These are phyloP conservation scores for Trachythela sp. DNA, from an alignment of 64 coral and sea anemone genomes.

Conservation along the genomic window DNA sequence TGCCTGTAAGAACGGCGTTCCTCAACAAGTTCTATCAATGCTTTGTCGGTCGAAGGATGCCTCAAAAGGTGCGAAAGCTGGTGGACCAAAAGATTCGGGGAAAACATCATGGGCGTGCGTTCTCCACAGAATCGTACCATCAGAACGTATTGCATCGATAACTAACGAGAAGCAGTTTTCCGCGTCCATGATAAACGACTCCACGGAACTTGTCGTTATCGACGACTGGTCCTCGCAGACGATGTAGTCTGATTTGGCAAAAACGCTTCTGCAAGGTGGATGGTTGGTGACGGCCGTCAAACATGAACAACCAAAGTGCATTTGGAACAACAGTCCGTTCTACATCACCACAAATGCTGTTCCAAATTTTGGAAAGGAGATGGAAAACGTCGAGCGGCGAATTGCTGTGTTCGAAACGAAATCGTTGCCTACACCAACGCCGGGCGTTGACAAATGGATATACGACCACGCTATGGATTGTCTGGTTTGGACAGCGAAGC, in stretches of 20 bases:
- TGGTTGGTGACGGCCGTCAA: conserved; percentile 18
- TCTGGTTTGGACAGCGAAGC: conserved; percentile 26
- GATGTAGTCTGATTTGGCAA: conserved; percentile 21
- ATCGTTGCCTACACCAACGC: background rate
- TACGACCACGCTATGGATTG: conserved; percentile 35
- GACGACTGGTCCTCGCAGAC: conserved; percentile 18
- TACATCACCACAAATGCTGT: conserved; percentile 37
- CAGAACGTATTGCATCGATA: background rate
- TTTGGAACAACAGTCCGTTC: conserved; percentile 23
- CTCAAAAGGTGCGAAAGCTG: conserved; percentile 7
- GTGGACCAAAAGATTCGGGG: conserved; percentile 33
- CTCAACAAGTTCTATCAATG: conserved; percentile 50
- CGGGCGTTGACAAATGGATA: conserved; percentile 21
- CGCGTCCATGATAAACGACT: conserved; percentile 28
- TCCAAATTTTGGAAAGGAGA: conserved; percentile 29
- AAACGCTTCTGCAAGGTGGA: conserved; percentile 25
- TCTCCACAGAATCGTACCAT: background rate
- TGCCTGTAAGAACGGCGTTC: too few species aligned
- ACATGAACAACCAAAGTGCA: background rate
- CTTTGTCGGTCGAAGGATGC: conserved; percentile 7
- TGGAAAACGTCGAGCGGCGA: conserved; percentile 21
- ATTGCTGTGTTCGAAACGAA: background rate
- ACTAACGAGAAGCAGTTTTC: conserved; percentile 19
- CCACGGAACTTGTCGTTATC: conserved; percentile 15
- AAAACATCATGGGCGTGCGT: conserved; percentile 21